Conservation (phyloP, 2,113 vertebrate genomes). For the Hypocryptadius cinnamomeus region DNA sequence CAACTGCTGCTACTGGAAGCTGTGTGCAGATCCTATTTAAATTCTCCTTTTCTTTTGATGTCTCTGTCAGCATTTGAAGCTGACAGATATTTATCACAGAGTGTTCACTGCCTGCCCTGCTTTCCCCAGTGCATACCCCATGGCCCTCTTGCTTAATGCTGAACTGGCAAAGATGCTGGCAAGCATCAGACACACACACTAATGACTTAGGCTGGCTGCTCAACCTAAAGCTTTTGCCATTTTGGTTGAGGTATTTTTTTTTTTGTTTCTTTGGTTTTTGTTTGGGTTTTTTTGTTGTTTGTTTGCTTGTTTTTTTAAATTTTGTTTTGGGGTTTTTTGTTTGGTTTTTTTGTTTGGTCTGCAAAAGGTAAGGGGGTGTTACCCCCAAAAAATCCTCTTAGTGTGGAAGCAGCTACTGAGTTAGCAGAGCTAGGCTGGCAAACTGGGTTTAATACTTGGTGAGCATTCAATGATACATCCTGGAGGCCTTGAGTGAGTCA, state of each 20-base stretch:
- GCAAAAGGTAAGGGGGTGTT: background rate
- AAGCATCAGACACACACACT: background rate
- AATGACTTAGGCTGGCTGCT: background rate
- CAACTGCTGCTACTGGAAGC: background rate
- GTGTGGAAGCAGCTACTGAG: background rate
- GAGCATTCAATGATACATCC: background rate
- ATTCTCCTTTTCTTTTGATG: slow-evolving; percentile 44
- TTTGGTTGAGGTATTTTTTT: background rate
- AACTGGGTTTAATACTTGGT: background rate
- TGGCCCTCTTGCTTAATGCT: slow-evolving; percentile 37
- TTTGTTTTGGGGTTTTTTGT: too few species aligned
- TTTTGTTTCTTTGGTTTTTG: background rate
- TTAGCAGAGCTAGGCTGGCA: background rate
- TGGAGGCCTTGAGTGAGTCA: background rate
- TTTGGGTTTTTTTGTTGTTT: background rate
- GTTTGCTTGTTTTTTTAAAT: too few species aligned
- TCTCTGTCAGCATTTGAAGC: slow-evolving; percentile 11
- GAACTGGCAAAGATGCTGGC: background rate
- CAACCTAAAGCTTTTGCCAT: background rate
- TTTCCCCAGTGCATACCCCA: slow-evolving; percentile 36
- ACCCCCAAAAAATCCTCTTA: background rate
- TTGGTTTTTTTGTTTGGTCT: background rate
- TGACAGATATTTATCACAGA: slow-evolving; percentile 29
- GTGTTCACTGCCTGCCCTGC: slow-evolving; percentile 1
- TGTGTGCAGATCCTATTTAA: slow-evolving; percentile 10